Percentiles rank a stretch among this genome's conserved stretches.
phyloP scores from a whole-genome alignment of 1,140 invertebrate genomes.

The Megalonaias nervosa region DNA sequence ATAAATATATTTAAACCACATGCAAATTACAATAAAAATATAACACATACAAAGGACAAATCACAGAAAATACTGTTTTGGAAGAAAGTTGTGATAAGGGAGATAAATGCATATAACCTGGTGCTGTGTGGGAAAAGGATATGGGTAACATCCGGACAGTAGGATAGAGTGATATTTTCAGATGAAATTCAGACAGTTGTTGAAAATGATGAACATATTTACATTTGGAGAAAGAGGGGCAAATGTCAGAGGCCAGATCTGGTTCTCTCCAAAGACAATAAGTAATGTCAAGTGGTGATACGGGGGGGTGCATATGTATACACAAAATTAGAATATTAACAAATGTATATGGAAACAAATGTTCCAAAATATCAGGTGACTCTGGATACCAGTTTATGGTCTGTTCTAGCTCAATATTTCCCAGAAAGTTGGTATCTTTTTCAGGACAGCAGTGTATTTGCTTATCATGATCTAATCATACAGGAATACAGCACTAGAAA shows the following conservation, averaged over 20 bases:
- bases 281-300: not conserved
- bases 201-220: not conserved
- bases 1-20: too few relatives aligned
- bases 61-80: too few relatives aligned
- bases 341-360: not conserved
- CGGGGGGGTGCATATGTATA: constrained; percentile 6
- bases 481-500: constrained; percentile 4
- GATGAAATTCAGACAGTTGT: constrained; percentile 5
- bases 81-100: too few relatives aligned
- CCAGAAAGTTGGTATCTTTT: constrained; percentile 4
- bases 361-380: constrained; percentile 1
- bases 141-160: not conserved
- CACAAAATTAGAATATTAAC: not conserved
- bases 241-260: constrained; percentile 1
- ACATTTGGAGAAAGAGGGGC: constrained; percentile 10
- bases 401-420: not conserved
- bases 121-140: not conserved
- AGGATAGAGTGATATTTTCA: constrained; percentile 9
- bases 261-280: not conserved
- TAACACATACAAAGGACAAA: too few relatives aligned
- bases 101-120: too few relatives aligned
- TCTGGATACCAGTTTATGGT: not conserved
- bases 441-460: constrained; percentile 3
- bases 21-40: too few relatives aligned
- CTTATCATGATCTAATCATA: not conserved